A percentile compares a stretch with the other conserved stretches of the same genome.
Evolutionary conservation across 2,888 invertebrate genomes (phyloP).

Genomic region (Cheiracanthium punctorium): DNA sequence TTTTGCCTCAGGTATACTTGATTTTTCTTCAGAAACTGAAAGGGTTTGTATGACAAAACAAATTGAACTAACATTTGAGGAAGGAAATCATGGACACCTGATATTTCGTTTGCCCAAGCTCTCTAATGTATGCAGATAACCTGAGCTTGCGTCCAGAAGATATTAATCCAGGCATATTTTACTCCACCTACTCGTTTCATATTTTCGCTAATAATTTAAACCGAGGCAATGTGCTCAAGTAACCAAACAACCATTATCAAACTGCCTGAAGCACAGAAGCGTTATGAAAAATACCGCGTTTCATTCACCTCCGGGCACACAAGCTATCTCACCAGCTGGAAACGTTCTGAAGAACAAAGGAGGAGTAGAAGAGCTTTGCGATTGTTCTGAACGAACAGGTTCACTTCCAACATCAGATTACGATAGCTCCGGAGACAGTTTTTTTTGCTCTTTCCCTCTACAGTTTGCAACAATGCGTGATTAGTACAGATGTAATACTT

Average conservation of each 20-base stretch:
- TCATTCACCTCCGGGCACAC: neutral
- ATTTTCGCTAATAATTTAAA: neutral
- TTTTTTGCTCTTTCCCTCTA: neutral
- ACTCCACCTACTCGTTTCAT: neutral
- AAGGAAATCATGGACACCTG: too few relatives aligned
- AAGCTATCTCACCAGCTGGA: constrained; percentile 1
- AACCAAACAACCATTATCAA: neutral
- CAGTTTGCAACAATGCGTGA: constrained; percentile 4
- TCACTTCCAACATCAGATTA: constrained; percentile 13
- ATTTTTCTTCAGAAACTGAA: too few relatives aligned
- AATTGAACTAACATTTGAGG: too few relatives aligned
- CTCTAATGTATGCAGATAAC: too few relatives aligned
- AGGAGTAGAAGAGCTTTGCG: neutral
- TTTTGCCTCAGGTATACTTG: too few relatives aligned
- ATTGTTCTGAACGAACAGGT: constrained; percentile 15
- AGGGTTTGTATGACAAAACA: too few relatives aligned
- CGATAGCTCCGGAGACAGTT: constrained; percentile 10
- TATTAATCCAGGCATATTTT: too few relatives aligned
- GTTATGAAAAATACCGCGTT: constrained; percentile 7
- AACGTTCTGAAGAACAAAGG: neutral
- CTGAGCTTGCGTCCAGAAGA: too few relatives aligned
- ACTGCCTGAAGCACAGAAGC: neutral
- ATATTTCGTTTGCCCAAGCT: too few relatives aligned
- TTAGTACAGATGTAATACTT: neutral
- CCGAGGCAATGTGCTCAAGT: neutral